Conservation (phyloP, 2,888 invertebrate species). For the Oxycera nigricornis region DNA sequence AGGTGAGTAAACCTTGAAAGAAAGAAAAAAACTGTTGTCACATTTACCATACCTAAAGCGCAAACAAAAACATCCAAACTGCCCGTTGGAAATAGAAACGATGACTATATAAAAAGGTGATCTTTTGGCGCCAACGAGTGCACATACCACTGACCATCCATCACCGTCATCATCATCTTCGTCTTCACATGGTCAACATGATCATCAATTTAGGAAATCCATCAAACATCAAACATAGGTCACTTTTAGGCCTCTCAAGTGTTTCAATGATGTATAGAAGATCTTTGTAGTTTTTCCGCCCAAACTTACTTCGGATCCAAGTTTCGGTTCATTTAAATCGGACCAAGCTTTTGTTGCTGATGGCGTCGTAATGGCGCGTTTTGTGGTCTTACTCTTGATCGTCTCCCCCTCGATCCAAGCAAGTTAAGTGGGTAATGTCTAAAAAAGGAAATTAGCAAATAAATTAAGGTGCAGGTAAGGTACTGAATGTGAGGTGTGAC, state of each 20-base stretch:
- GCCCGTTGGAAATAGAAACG: too few relatives aligned
- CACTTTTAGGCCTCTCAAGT: too few relatives aligned
- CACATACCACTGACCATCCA: not conserved
- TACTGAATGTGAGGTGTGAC: too few relatives aligned
- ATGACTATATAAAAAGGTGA: too few relatives aligned
- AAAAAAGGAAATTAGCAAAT: conserved; percentile 1
- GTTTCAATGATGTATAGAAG: not conserved
- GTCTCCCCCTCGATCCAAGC: not conserved
- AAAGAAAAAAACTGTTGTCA: too few relatives aligned
- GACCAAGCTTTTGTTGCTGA: not conserved
- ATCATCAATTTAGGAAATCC: not conserved
- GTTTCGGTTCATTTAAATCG: not conserved
- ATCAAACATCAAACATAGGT: not conserved
- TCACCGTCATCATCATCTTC: not conserved
- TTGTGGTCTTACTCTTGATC: too few relatives aligned
- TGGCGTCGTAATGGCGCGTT: too few relatives aligned
- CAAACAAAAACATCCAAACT: too few relatives aligned
- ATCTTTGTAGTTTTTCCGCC: not conserved
- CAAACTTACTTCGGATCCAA: not conserved
- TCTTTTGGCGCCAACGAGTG: not conserved
- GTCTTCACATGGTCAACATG: not conserved
- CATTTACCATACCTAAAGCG: too few relatives aligned
- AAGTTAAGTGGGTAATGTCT: not conserved
- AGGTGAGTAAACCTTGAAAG: too few relatives aligned
- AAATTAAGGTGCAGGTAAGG: not conserved